Conservation (phyloP, 1,140 invertebrate species). For the Tetraneura akinire region DNA sequence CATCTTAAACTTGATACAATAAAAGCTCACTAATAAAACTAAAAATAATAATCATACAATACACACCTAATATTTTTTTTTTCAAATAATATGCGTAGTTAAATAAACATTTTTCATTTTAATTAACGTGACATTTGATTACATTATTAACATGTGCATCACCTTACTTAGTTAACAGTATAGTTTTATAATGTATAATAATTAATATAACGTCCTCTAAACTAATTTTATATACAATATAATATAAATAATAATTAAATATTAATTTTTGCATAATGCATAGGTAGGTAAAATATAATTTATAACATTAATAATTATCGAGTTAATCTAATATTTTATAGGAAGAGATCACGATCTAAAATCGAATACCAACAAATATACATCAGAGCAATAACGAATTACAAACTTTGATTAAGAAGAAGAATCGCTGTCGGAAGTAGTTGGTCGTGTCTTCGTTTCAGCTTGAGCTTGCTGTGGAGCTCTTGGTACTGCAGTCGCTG, state of each 20-base stretch:
- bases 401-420: constrained; percentile 3
- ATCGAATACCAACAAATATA: neutral
- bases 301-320: neutral
- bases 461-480: constrained; percentile 57
- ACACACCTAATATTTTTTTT: neutral
- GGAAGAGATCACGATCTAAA: constrained; percentile 38
- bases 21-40: neutral
- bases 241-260: neutral
- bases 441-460: neutral
- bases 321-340: neutral
- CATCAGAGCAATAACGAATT: neutral
- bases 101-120: neutral
- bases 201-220: neutral
- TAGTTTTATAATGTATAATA: neutral
- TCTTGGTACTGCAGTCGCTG: constrained; percentile 63
- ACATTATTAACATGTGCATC: neutral
- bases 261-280: too few relatives aligned
- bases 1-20: neutral
- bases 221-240: constrained; percentile 11
- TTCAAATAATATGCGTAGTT: neutral
- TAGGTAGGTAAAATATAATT: too few relatives aligned
- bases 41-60: too few relatives aligned
- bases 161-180: neutral
- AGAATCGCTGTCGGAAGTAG: constrained; percentile 23
- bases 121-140: neutral